phyloP scores from a whole-genome alignment of 2,888 invertebrate species.

The Metacarcinus magister region DNA sequence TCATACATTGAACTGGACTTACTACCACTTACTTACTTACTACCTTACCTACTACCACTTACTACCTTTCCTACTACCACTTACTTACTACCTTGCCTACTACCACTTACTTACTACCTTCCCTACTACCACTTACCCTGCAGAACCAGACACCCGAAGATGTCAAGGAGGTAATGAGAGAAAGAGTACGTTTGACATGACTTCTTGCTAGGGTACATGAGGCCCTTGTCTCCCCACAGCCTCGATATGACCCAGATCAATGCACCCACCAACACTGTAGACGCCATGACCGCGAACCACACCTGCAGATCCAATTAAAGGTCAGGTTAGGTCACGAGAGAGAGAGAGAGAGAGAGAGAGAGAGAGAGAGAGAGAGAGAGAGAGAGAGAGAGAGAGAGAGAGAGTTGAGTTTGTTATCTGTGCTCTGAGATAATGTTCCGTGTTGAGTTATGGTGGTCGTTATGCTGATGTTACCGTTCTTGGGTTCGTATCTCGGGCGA shows the following conservation, averaged over 20 bases:
- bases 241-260: neutral
- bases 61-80: too few species aligned
- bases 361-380: too few species aligned
- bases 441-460: too few species aligned
- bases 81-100: neutral
- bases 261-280: slow-evolving; percentile 52
- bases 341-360: neutral
- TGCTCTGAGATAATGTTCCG: too few species aligned
- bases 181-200: neutral
- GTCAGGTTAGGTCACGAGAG: neutral
- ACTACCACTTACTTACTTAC: too few species aligned
- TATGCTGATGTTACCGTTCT: too few species aligned
- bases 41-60: too few species aligned
- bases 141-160: slow-evolving; percentile 28
- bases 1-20: too few species aligned
- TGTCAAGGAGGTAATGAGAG: slow-evolving; percentile 55
- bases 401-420: too few species aligned
- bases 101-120: neutral
- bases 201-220: slow-evolving; percentile 49
- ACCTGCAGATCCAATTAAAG: slow-evolving; percentile 28
- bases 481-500: too few species aligned
- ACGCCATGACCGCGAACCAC: slow-evolving; percentile 40
- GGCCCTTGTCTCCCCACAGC: neutral
- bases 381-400: too few species aligned
- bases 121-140: slow-evolving; percentile 29